Evolutionary conservation across 2,888 invertebrate genomes (phyloP).

Genomic region (Aspidiotus rigidus): DNA sequence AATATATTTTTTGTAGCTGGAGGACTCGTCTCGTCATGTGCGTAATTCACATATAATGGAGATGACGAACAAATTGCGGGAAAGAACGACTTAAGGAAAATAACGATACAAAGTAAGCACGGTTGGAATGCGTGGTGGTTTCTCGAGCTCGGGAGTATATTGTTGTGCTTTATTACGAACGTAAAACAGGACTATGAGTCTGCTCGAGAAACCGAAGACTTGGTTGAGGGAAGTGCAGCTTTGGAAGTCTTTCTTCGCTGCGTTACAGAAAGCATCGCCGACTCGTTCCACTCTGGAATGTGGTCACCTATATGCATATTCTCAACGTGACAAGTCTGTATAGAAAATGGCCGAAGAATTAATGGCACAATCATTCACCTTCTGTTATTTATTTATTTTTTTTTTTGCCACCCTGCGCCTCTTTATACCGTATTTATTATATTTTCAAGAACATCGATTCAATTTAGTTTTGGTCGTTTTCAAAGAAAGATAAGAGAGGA

Average conservation of each 20-base stretch:
- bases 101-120: not conserved
- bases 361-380: constrained; percentile 12
- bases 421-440: not conserved
- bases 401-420: not conserved
- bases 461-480: too few species aligned
- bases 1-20: too few species aligned
- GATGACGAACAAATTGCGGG: too few species aligned
- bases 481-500: too few species aligned
- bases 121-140: not conserved
- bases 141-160: not conserved
- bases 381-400: constrained; percentile 3
- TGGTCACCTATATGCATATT: constrained; percentile 27
- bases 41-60: too few species aligned
- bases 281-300: constrained; percentile 26
- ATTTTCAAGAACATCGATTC: too few species aligned
- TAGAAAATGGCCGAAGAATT: constrained; percentile 5
- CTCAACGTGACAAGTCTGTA: constrained; percentile 24
- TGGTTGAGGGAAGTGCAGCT: constrained; percentile 15
- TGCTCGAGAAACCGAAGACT: not conserved
- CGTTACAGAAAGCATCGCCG: constrained; percentile 15
- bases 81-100: not conserved
- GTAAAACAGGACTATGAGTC: not conserved
- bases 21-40: too few species aligned
- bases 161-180: not conserved
- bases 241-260: constrained; percentile 19